phyloP scores from a whole-genome alignment of 2,888 invertebrate genomes.

The Synanthedon myopaeformis region DNA sequence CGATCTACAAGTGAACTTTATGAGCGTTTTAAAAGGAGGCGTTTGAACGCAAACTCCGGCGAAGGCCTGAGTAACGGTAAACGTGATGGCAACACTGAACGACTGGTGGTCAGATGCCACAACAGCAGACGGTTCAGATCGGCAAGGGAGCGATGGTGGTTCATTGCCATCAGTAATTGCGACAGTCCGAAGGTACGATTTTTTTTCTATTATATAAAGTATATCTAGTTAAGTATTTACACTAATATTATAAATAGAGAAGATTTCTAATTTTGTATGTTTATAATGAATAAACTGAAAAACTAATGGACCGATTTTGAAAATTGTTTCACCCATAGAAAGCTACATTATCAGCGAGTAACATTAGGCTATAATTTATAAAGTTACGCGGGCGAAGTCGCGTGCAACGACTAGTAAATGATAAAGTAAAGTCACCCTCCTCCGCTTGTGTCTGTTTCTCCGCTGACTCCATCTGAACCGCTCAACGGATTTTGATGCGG shows the following conservation, averaged over 20 bases:
- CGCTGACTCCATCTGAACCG: too few species aligned
- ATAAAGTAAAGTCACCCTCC: neutral
- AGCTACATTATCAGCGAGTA: too few species aligned
- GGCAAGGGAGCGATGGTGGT: slow-evolving; percentile 94
- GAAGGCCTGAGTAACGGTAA: slow-evolving; percentile 13
- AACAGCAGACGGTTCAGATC: slow-evolving; percentile 81
- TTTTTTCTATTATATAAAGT: too few species aligned
- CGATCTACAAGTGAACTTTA: slow-evolving; percentile 43
- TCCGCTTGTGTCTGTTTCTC: too few species aligned
- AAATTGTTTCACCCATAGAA: too few species aligned
- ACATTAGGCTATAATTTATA: too few species aligned
- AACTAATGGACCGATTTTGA: too few species aligned
- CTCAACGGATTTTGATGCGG: too few species aligned
- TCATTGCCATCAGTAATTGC: slow-evolving; percentile 87
- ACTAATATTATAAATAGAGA: neutral
- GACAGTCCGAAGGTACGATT: slow-evolving; percentile 70
- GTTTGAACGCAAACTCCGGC: slow-evolving; percentile 29
- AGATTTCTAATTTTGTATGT: too few species aligned
- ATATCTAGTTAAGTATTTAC: neutral
- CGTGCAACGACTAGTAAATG: neutral
- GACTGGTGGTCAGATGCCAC: slow-evolving; percentile 69
- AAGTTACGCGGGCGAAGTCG: neutral
- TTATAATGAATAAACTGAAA: too few species aligned
- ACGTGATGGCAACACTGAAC: slow-evolving; percentile 22
- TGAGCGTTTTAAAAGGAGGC: slow-evolving; percentile 39